Base-by-base conservation (phyloP, 2,797 vertebrate genomes). In the Clarias platycephalus region DNA sequence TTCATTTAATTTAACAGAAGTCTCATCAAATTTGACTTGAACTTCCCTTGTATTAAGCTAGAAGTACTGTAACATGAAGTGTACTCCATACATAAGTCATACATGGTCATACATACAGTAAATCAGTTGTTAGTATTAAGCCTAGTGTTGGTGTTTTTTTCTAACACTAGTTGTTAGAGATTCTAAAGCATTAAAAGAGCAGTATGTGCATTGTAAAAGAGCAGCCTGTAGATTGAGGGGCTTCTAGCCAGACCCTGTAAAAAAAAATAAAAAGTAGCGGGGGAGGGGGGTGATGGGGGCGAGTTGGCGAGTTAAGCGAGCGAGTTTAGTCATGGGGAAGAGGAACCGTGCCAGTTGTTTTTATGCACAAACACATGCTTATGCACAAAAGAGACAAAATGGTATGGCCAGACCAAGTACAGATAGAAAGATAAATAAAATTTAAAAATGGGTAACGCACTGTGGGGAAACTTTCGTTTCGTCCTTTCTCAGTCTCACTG, bases 241-340 rank as follows among this genome's bases (percentile, higher is more conserved):
- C 84, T 75, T 62, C 72, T 15, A 62, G 83, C 49, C 75, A 82
- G 26, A 77, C 58, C 71, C 66, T 82, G 40, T 62, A 64, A 58
- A 40, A 63, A 82, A 77, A 77, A 77, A 26, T 26, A 4, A 44
- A 44, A 44, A 44, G 7, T 40, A 0, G 24, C n/a, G 13, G 15
- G 5, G 44, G n/a, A n/a, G 1, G 37, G 31, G 28, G 24, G 60
- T 24, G 22, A 0, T 53, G 64, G n/a, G 80, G 62, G 82, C 78
- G 5, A 37, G 37, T 2, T 34, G 34, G 34, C 34, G 1, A 37
- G 34, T 90, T 87, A 81, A 87, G 83, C 40, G 40, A 9, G 49
- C 12, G 12, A 88, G 84, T 89, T 91, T 91, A 90, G 89, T 92
- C 85, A 92, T 82, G 82, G 88, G 67, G 66, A 87, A 80, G 87